phyloP scores from a whole-genome alignment of 2,797 vertebrate genomes.

The Poeciliopsis paucimaculata region DNA sequence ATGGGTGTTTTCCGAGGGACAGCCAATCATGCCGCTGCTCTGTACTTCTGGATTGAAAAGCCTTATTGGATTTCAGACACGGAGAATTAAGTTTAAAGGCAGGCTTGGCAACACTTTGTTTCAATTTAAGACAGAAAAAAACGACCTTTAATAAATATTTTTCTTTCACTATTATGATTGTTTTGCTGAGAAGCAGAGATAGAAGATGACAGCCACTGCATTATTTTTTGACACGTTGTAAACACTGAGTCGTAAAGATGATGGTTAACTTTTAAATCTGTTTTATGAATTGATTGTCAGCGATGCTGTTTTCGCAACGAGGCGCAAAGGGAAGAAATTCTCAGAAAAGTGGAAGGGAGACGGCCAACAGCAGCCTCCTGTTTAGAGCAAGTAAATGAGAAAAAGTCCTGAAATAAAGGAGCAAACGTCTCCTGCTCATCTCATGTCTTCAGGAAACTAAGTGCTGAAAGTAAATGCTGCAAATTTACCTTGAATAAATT shows the following conservation, averaged over 20 bases:
- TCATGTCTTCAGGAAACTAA: background rate
- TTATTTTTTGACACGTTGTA: background rate
- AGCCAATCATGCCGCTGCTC: background rate
- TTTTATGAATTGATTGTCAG: background rate
- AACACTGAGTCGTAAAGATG: background rate
- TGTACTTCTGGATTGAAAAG: background rate
- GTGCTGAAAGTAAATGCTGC: too few relatives aligned
- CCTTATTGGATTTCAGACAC: conserved; percentile 10
- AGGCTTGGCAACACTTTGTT: background rate
- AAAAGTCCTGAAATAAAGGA: background rate
- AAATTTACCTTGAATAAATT: background rate
- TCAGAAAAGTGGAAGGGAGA: background rate
- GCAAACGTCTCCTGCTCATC: background rate
- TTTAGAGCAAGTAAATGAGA: background rate
- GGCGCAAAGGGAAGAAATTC: background rate
- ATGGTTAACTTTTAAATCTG: background rate
- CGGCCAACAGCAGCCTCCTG: background rate
- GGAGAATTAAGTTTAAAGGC: background rate
- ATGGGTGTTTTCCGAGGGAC: background rate
- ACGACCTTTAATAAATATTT: conserved; percentile 6
- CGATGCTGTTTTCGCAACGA: background rate
- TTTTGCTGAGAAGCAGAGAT: background rate
- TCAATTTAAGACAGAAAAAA: background rate
- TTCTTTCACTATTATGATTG: background rate
- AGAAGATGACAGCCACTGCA: background rate